Evolutionary conservation across 2,888 invertebrate species (phyloP), one percentile per base, ranked within the genome.

Genomic region (Oscheius sp.): DNA sequence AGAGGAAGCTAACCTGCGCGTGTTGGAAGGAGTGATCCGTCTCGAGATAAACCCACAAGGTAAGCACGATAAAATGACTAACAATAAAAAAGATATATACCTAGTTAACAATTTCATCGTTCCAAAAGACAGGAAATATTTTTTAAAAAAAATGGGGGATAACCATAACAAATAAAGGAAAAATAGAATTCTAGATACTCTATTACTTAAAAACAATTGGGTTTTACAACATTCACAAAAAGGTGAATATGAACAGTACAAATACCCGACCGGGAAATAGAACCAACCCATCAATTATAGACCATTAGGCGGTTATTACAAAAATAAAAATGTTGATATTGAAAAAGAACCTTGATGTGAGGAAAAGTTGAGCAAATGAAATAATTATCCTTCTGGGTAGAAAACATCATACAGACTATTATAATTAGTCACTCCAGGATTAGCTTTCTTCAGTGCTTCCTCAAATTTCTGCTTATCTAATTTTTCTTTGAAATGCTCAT

Each of bases 261-360:
- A 54, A 47, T 59, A 67, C 67, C 67, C 67, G 67, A 67, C 67
- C 57, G 59, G 64, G 54, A 49, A 63, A 64, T 24, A 51, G 44
- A n/a, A 54, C 44, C 65, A 33, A 65, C 65, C 65, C 65, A 65
- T 65, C 38, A 54, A 24, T 17, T 22, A 32, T 63, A 63, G 49
- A 28, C 51, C 44, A 51, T 22, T 28, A 62, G 24, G 32, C 63
- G n/a, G 51, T 24, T 14, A 32, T 17, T 22, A 28, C 20, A 50
- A 6, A 30, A 59, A 62, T n/a, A 28, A 49, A 14, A 32, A 54
- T 36, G 44, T 26, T 36, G n/a, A 33, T 30, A 12, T 33, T 56
- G 17, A 54, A 38, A 24, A 30, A 17, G 36, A 14, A 26, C 47
- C 14, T 49, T 45, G 56, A 45, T 41, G n/a, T 30, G 32, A 41